phyloP scores from a whole-genome alignment of 2,888 invertebrate species.

The Drosophila helvetica region DNA sequence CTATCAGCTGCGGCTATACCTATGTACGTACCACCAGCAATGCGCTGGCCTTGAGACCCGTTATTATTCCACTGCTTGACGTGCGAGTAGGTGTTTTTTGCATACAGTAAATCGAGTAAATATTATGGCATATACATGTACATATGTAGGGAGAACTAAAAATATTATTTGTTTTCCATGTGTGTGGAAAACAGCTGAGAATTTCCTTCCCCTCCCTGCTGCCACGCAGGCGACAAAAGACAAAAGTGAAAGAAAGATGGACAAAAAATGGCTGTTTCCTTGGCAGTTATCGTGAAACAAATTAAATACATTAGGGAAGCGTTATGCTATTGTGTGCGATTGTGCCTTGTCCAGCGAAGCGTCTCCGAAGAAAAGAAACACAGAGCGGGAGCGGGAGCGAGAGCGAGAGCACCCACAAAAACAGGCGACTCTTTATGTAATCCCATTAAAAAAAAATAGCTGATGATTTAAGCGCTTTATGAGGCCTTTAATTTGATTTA shows the following conservation, averaged over 20 bases:
- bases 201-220: conserved; percentile 8
- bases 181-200: conserved; percentile 13
- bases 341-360: conserved; percentile 55
- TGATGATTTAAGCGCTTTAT: conserved; percentile 49
- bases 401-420: conserved; percentile 1
- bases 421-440: conserved; percentile 48
- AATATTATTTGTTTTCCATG: conserved; percentile 33
- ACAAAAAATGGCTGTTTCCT: too few relatives aligned
- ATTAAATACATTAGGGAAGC: conserved; percentile 55
- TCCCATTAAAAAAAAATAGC: conserved; percentile 8
- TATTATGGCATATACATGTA: conserved; percentile 17
- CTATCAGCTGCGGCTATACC: conserved; percentile 11
- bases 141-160: conserved; percentile 22
- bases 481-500: conserved; percentile 63
- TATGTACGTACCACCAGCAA: background rate
- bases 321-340: conserved; percentile 15
- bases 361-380: conserved; percentile 7
- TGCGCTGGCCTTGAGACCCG: conserved; percentile 13
- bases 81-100: conserved; percentile 14
- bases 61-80: conserved; percentile 26
- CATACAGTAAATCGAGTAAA: conserved; percentile 22
- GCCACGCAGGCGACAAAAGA: background rate
- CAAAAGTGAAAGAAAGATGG: conserved; percentile 7
- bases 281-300: background rate
- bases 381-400: background rate